A percentile compares a stretch with the other conserved stretches of the same genome.
Evolutionary conservation across 2,113 vertebrate genomes (phyloP).

Genomic region (Thalassoma bifasciatum): DNA sequence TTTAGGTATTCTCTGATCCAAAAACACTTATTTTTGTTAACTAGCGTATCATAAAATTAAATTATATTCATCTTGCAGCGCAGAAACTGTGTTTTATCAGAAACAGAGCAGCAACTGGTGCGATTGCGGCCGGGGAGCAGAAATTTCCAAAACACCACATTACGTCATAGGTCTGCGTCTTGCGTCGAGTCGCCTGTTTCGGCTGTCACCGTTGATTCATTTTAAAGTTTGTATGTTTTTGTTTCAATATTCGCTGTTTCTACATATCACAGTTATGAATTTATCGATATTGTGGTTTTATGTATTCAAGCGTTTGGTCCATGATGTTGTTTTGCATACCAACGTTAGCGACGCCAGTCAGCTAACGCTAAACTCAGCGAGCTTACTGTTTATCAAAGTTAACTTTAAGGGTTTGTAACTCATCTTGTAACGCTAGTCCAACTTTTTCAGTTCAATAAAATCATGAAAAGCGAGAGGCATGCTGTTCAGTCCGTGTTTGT

Average conservation of each 20-base stretch:
- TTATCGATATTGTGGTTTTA: neutral
- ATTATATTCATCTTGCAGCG: too few species aligned
- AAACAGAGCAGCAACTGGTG: neutral
- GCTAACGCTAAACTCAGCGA: neutral
- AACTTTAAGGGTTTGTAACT: neutral
- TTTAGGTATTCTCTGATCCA: too few species aligned
- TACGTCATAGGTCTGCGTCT: conserved; percentile 29
- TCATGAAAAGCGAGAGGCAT: too few species aligned
- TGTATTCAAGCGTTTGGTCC: neutral
- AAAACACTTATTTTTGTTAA: too few species aligned
- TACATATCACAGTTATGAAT: too few species aligned
- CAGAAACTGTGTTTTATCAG: too few species aligned
- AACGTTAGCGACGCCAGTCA: neutral
- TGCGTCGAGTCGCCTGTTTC: neutral
- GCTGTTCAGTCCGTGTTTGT: neutral
- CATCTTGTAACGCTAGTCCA: too few species aligned
- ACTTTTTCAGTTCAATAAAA: accelerated
- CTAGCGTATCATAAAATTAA: too few species aligned
- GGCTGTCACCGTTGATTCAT: neutral
- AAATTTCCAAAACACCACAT: neutral
- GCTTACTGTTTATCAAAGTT: neutral
- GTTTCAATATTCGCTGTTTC: accelerated
- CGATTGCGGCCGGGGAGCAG: neutral
- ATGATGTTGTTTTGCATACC: neutral
- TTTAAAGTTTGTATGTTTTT: conserved; percentile 18